Percentiles rank a stretch among this genome's conserved stretches.
These are phyloP conservation scores for Drosophila paracracens DNA, from an alignment of 2,888 invertebrate species.

Conservation along the genomic window DNA sequence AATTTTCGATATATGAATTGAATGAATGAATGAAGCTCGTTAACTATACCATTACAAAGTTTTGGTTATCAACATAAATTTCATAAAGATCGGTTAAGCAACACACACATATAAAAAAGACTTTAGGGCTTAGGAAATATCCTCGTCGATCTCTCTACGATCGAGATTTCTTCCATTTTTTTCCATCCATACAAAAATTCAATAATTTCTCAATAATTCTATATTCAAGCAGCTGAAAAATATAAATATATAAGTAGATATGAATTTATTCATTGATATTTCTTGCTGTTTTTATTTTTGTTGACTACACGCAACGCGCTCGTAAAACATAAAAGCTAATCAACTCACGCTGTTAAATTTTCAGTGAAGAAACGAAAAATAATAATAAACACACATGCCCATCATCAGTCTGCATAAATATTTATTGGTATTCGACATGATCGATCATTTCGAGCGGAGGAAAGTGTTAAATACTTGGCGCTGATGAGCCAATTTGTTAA, in stretches of 20 bases:
- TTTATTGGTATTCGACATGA: slow-evolving; percentile 74
- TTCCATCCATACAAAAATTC: background rate
- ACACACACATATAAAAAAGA: background rate
- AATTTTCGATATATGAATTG: background rate
- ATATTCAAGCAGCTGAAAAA: slow-evolving; percentile 3
- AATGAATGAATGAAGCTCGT: too few relatives aligned
- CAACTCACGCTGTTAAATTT: slow-evolving; percentile 44
- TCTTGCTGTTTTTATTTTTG: slow-evolving; percentile 29
- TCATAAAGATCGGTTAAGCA: background rate
- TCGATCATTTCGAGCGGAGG: slow-evolving; percentile 56
- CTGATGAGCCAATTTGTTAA: slow-evolving; percentile 68
- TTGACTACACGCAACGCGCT: slow-evolving; percentile 38
- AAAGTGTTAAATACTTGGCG: slow-evolving; percentile 51
- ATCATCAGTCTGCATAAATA: slow-evolving; percentile 61
- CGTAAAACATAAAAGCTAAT: slow-evolving; percentile 68
- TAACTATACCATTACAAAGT: background rate
- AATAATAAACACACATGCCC: slow-evolving; percentile 50
- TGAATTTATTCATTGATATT: slow-evolving; percentile 45
- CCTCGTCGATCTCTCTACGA: background rate
- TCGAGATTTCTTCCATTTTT: background rate
- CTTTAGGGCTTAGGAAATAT: background rate
- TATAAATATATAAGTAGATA: slow-evolving; percentile 9
- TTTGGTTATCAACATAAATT: background rate
- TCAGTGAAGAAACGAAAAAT: slow-evolving; percentile 14
- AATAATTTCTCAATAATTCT: background rate